Percentiles rank a stretch among this genome's conserved stretches.
These are phyloP conservation scores for Engystomops pustulosus DNA, from an alignment of 2,113 vertebrate genomes.

Conservation along the genomic window DNA sequence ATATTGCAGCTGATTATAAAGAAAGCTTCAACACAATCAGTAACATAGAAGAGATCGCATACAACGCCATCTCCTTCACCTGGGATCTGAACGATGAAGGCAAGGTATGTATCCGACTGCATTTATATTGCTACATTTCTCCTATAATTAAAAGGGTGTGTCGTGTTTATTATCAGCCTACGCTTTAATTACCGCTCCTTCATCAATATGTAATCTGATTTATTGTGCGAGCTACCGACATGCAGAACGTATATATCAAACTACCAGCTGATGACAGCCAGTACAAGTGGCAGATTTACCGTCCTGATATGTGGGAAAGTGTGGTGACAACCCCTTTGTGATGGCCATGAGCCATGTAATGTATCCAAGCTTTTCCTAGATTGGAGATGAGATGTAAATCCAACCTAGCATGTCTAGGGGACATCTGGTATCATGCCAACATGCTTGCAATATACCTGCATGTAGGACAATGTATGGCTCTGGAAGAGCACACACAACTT, in stretches of 20 bases:
- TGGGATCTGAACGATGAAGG: constrained; percentile 98
- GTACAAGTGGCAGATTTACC: not conserved
- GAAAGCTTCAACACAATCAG: constrained; percentile 99
- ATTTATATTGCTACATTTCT: constrained; percentile 36
- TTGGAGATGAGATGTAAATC: not conserved
- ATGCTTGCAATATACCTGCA: too few relatives aligned
- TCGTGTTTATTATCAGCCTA: constrained; percentile 39
- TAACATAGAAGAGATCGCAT: constrained; percentile 97
- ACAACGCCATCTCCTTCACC: constrained; percentile 97
- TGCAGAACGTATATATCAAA: not conserved
- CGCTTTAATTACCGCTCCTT: constrained; percentile 43
- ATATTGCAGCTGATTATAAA: constrained; percentile 91
- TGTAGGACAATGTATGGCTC: too few relatives aligned
- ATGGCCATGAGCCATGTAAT: too few relatives aligned
- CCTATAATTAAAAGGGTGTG: constrained; percentile 46
- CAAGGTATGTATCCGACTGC: constrained; percentile 76
- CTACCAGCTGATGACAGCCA: not conserved
- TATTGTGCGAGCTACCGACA: not conserved
- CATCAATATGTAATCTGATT: constrained; percentile 22
- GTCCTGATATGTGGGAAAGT: not conserved
- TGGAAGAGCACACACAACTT: too few relatives aligned
- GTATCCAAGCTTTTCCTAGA: not conserved
- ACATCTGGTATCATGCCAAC: too few relatives aligned
- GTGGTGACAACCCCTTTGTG: not conserved
- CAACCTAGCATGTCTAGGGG: not conserved